Conservation (phyloP, 1,140 invertebrate genomes). For the Stenopsyche tienmushanensis region DNA sequence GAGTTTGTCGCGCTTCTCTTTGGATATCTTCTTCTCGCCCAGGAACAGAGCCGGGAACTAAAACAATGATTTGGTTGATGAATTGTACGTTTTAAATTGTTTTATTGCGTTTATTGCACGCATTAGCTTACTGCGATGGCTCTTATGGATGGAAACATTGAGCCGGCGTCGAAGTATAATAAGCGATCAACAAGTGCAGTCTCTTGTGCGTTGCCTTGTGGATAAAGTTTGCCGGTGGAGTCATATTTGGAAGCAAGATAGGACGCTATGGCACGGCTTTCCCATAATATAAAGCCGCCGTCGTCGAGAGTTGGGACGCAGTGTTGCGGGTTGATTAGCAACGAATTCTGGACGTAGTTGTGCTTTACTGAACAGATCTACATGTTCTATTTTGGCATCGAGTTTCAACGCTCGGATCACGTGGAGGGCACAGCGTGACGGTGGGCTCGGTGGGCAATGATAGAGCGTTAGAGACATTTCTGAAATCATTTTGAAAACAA, state of each 20-base stretch:
- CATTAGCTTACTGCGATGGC: constrained; percentile 61
- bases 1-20: constrained; percentile 58
- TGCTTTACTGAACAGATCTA: constrained; percentile 63
- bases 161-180: constrained; percentile 65
- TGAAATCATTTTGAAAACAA: too few species aligned
- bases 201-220: constrained; percentile 57
- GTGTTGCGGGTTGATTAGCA: constrained; percentile 68
- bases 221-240: constrained; percentile 61
- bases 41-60: constrained; percentile 63
- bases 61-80: constrained; percentile 36
- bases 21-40: constrained; percentile 56
- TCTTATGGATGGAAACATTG: constrained; percentile 62
- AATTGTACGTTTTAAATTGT: too few species aligned
- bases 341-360: constrained; percentile 64
- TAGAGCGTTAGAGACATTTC: constrained; percentile 58
- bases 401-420: constrained; percentile 65
- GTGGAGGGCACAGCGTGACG: constrained; percentile 64
- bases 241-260: constrained; percentile 66
- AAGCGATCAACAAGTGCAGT: constrained; percentile 62
- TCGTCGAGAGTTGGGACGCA: constrained; percentile 66
- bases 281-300: constrained; percentile 62
- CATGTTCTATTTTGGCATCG: constrained; percentile 60
- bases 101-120: too few species aligned
- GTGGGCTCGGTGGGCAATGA: constrained; percentile 65
- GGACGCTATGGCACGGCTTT: constrained; percentile 60